Conservation (phyloP, 2,797 vertebrate genomes). For the Enteromius afrohamiltoni region DNA sequence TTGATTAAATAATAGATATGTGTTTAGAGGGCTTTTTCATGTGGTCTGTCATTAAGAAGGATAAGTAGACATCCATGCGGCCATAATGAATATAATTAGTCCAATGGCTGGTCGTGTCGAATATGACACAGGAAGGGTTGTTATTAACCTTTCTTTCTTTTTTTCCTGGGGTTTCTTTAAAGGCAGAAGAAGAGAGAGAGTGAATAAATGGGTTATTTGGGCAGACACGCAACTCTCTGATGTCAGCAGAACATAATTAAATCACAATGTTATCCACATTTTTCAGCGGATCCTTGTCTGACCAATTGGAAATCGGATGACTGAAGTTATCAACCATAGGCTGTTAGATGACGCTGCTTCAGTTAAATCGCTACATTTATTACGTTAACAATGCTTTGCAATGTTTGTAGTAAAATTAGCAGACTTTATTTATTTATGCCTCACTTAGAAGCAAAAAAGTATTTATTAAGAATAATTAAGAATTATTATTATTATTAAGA, state of each 20-base stretch:
- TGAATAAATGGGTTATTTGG: constrained; percentile 61
- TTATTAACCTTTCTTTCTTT: constrained; percentile 93
- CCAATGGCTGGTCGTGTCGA: constrained; percentile 82
- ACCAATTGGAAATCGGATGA: constrained; percentile 21
- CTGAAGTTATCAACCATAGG: background rate
- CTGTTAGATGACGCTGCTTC: background rate
- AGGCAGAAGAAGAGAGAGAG: constrained; percentile 65
- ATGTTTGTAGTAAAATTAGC: background rate
- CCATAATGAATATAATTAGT: constrained; percentile 99
- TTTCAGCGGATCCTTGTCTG: constrained; percentile 29
- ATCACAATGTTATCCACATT: constrained; percentile 54
- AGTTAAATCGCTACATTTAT: background rate
- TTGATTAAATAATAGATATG: constrained; percentile 99
- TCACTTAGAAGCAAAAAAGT: background rate
- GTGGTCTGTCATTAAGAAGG: constrained; percentile 92
- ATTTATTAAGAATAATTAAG: too few relatives aligned
- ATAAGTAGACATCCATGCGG: constrained; percentile 94
- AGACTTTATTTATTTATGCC: background rate
- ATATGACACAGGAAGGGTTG: constrained; percentile 94
- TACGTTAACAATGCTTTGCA: background rate
- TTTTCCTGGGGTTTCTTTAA: constrained; percentile 73
- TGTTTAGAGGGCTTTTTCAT: constrained; percentile 88
- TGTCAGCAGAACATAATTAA: constrained; percentile 61
- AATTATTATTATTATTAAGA: background rate
- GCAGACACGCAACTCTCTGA: constrained; percentile 54